phyloP scores from a whole-genome alignment of 2,888 invertebrate species.

The Resseliella maxima region DNA sequence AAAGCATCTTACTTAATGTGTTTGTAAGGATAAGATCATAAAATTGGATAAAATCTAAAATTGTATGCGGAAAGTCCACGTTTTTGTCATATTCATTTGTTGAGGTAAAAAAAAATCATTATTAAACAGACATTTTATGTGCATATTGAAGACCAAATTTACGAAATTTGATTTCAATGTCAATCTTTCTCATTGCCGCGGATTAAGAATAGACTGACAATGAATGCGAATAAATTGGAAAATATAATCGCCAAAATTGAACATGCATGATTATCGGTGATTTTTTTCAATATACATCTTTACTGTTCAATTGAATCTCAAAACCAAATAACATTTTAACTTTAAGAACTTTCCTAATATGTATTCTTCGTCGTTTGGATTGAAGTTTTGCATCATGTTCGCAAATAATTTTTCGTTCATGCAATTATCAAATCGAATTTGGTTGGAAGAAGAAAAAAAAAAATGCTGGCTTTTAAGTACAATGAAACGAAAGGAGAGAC shows the following conservation, averaged over 20 bases:
- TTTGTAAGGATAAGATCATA: no score
- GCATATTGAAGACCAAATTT: not conserved
- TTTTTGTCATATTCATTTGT: not conserved
- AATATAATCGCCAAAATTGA: not conserved
- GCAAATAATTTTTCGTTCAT: not conserved
- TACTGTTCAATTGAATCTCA: not conserved
- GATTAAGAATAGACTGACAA: not conserved
- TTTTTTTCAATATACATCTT: not conserved
- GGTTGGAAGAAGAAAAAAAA: not conserved
- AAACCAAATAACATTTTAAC: not conserved
- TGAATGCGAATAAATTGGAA: not conserved
- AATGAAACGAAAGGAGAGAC: not conserved
- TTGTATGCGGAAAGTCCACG: slow-evolving; percentile 35
- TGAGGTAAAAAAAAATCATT: not conserved
- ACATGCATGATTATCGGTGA: not conserved
- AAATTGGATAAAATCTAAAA: no score
- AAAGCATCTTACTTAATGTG: no score
- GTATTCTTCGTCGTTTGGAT: not conserved
- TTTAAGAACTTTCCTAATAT: no score
- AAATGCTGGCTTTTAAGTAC: not conserved
- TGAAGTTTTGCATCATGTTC: not conserved
- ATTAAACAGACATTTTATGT: not conserved
- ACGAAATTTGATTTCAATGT: slow-evolving; percentile 27
- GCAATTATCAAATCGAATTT: not conserved
- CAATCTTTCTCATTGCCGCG: not conserved